Conservation (phyloP, 2,888 invertebrate species). For the Tachystola acroxantha region DNA sequence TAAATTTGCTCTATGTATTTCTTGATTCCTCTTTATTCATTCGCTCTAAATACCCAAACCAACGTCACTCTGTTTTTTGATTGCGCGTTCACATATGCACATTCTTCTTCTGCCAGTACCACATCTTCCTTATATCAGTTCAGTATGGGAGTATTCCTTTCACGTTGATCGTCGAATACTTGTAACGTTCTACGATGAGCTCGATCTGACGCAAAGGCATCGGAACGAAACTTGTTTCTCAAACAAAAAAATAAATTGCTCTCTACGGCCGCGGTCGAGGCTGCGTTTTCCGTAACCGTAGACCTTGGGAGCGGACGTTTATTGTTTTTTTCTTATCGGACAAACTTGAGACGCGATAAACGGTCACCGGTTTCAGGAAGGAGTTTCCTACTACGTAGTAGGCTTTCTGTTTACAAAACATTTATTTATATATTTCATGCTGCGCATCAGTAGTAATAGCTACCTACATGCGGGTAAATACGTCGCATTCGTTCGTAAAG, state of each 20-base stretch:
- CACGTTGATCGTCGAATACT: slow-evolving; percentile 1
- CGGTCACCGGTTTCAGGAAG: slow-evolving; percentile 26
- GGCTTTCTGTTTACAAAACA: not conserved
- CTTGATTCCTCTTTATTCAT: too few species aligned
- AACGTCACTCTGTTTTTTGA: too few species aligned
- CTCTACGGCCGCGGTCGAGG: slow-evolving; percentile 1
- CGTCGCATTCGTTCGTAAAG: not conserved
- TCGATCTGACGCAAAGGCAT: not conserved
- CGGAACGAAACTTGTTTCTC: slow-evolving; percentile 6
- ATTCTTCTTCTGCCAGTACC: too few species aligned
- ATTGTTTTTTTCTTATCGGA: slow-evolving; percentile 13
- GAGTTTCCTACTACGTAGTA: slow-evolving; percentile 16
- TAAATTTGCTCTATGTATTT: too few species aligned
- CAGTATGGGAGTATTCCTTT: too few species aligned
- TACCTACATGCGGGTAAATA: slow-evolving; percentile 6
- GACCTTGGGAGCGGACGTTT: slow-evolving; percentile 8
- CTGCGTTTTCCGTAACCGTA: slow-evolving; percentile 9
- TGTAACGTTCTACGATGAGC: not conserved
- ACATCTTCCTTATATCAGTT: too few species aligned
- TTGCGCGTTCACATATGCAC: too few species aligned
- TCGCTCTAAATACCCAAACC: too few species aligned
- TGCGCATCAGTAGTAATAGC: not conserved
- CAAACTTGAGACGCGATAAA: slow-evolving; percentile 18
- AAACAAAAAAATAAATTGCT: slow-evolving; percentile 12
- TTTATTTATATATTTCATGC: not conserved